A percentile compares a stretch with the other conserved stretches of the same genome.
Conservation (phyloP, 2,113 vertebrate genomes). For the Pelecanus crispus region DNA sequence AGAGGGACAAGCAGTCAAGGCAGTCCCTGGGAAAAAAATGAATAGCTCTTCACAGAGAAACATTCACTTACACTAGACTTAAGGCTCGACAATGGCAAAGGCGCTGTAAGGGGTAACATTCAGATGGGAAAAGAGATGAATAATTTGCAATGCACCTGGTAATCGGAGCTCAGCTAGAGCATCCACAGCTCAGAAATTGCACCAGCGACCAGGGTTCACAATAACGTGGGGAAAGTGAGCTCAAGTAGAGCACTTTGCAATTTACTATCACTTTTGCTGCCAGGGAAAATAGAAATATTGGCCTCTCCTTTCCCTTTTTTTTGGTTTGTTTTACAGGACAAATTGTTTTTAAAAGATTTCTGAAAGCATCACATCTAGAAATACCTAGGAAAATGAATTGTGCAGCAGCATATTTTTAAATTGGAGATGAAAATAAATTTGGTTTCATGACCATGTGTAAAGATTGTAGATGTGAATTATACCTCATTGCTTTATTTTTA, state of each 20-base stretch:
- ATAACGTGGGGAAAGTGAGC: fast-evolving
- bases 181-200: not conserved
- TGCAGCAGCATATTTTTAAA: not conserved
- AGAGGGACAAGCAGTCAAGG: not conserved
- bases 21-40: not conserved
- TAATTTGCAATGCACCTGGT: not conserved
- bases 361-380: not conserved
- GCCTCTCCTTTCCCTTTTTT: not conserved
- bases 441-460: not conserved
- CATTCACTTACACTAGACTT: not conserved
- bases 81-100: not conserved
- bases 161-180: not conserved
- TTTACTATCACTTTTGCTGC: not conserved
- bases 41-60: not conserved
- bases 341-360: not conserved
- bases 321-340: not conserved
- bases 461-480: not conserved
- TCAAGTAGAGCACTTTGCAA: not conserved
- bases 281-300: not conserved
- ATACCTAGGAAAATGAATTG: not conserved
- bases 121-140: not conserved
- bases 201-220: not conserved
- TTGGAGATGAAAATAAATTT: not conserved
- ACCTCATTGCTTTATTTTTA: not conserved
- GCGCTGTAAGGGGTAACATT: not conserved